Base-by-base conservation (phyloP, 2,888 invertebrate genomes). In the Rotaria macrura region DNA sequence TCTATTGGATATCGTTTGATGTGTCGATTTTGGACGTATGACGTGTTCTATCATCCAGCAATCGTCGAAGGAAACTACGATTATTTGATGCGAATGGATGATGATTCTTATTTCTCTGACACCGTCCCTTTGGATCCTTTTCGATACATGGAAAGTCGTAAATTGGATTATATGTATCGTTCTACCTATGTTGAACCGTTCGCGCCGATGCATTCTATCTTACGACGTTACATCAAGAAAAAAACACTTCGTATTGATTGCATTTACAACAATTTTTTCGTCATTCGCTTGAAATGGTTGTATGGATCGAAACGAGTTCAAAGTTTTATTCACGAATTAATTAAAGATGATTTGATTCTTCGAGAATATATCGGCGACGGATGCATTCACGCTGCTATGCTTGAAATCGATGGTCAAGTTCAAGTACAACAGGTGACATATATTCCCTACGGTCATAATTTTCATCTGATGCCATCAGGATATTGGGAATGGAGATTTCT, bases 21-120 rank as follows among this genome's bases (percentile, higher is more conserved):
- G 74, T 74, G 74, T 74, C 74, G 74, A 43, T 74, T 74, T 40
- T 74, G 74, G 74, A 25, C 74, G 6, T 74, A 74, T 43, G 74
- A 74, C 43, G 74, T 74, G 0, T 74, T 74, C 29, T 74, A 74
- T 74, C 74, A 40, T 40, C 38, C 38, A 25, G 43, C 25, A 20
- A 40, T 74, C 20, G 1, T 23, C 12, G 4, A 43, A 40, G 65
- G 65, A 29, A 14, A n/a, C 0, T 74, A 74, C 20, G 74, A 74
- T 7, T 74, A 74, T 74, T 3, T 74, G 10, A 74, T 74, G 74
- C 20, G 74, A 74, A 74, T 74, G 74, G 74, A 74, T 25, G 74
- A 74, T 25, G 74, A 74, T 40, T 40, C 40, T 3, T 38, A 74
- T 25, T 74, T 74, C n/a, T 3, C 20, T 1, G 74, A 40, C 7